Evolutionary conservation across 2,113 vertebrate genomes (phyloP), one percentile per base, ranked within the genome.

Genomic region (Eulemur rufifrons): DNA sequence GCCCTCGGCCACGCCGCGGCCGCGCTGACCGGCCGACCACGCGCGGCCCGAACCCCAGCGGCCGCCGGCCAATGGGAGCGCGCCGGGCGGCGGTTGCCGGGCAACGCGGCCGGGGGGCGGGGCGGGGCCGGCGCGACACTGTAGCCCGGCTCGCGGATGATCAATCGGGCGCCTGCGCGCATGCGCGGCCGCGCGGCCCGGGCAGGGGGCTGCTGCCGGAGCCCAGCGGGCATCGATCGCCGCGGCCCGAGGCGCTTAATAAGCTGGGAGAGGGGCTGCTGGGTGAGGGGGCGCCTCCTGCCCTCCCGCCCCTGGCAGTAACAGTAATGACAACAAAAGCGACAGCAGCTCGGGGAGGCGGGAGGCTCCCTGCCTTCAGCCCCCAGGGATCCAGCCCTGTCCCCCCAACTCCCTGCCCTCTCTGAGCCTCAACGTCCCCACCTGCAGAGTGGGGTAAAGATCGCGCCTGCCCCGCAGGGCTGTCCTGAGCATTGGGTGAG

Each of bases 151-250:
- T 27, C 27, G 97, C 97, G n/a, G 98, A 97, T 78, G 98, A 99
- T 99, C 99, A 99, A 99, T 99, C 97, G 91, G 97, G 97, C 98
- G 20, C 50, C 98, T 96, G 98, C 96, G 98, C 98, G 98, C 98
- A 98, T 45, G 99, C 98, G 98, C 98, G 95, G 97, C 97, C 5
- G 37, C 98, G 97, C 96, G 95, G 98, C 98, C 97, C 95, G 98
- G 98, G 98, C 96, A 95, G 98, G 66, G 84, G 3, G 98, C 98
- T 98, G 98, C 97, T 97, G 98, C 98, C 98, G 98, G 99, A 98
- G 98, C 98, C 97, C 98, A 97, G 98, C 97, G 98, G 98, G 97
- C 98, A 99, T 99, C 98, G 99, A 99, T 99, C 98, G 98, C 98
- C 94, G 96, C 97, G 98, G 98, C 89, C 86, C 39, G 94, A 95